Evolutionary conservation across 2,113 vertebrate species (phyloP).

Genomic region (Irena cyanogastra): DNA sequence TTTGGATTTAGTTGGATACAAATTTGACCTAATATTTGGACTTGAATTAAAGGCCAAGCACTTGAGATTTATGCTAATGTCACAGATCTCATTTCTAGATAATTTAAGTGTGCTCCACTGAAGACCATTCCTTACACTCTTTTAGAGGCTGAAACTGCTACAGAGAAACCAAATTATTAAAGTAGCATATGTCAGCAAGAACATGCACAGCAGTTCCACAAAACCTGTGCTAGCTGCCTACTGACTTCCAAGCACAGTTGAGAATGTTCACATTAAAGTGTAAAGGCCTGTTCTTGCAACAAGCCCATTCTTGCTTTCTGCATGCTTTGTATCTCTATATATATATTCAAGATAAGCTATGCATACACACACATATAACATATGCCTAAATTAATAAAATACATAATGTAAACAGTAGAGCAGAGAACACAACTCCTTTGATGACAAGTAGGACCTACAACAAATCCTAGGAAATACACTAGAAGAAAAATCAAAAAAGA

Average conservation of each 20-base stretch:
- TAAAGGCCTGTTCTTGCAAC: neutral
- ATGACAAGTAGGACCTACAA: neutral
- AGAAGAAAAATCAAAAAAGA: neutral
- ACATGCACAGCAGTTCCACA: neutral
- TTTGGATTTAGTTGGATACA: neutral
- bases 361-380: neutral
- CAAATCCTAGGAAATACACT: neutral
- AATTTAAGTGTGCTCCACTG: neutral
- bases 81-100: neutral
- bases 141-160: neutral
- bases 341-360: neutral
- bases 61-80: neutral
- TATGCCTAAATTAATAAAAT: neutral
- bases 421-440: neutral
- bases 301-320: neutral
- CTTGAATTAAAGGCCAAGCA: neutral
- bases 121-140: neutral
- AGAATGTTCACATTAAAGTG: neutral
- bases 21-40: neutral
- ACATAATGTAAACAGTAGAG: neutral
- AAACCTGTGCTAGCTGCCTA: neutral
- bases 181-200: neutral
- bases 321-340: neutral
- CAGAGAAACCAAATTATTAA: neutral
- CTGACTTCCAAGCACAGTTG: neutral